phyloP scores from a whole-genome alignment of 2,113 vertebrate genomes.

The Psettodes erumei region DNA sequence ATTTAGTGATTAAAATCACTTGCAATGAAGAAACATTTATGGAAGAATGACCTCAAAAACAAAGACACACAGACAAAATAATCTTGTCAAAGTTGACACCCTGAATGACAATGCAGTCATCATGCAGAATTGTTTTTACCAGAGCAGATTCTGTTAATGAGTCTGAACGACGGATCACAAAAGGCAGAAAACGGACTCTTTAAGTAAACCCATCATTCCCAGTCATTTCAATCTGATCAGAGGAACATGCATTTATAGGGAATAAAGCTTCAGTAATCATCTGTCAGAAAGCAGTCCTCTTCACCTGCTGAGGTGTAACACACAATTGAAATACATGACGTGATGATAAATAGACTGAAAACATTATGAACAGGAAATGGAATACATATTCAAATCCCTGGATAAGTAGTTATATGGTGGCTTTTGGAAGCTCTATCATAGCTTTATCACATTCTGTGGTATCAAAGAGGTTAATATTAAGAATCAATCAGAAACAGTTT shows the following conservation, averaged over 20 bases:
- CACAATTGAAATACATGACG: constrained; percentile 17
- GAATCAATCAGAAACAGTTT: neutral
- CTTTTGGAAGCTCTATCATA: neutral
- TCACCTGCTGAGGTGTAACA: constrained; percentile 20
- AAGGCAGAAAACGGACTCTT: constrained; percentile 18
- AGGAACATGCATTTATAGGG: constrained; percentile 25
- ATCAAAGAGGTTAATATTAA: neutral
- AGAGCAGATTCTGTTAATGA: constrained; percentile 33
- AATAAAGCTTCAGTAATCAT: constrained; percentile 21
- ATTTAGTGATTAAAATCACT: constrained; percentile 71
- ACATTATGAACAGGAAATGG: neutral
- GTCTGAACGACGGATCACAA: constrained; percentile 21
- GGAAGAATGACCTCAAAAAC: constrained; percentile 59
- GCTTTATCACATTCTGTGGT: neutral
- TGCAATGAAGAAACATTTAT: constrained; percentile 24
- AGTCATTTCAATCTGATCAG: constrained; percentile 22
- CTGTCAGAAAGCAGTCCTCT: constrained; percentile 28
- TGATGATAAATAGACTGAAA: constrained; percentile 18
- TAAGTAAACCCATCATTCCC: neutral
- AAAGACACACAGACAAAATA: constrained; percentile 30
- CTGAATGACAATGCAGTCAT: constrained; percentile 24
- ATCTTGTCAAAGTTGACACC: constrained; percentile 14
- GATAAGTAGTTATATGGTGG: neutral
- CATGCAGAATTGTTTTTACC: constrained; percentile 30
- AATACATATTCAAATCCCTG: constrained; percentile 5